A percentile compares a stretch with the other conserved stretches of the same genome.
These are phyloP conservation scores for Lontra canadensis DNA, from an alignment of 2,113 vertebrate species.

Conservation along the genomic window DNA sequence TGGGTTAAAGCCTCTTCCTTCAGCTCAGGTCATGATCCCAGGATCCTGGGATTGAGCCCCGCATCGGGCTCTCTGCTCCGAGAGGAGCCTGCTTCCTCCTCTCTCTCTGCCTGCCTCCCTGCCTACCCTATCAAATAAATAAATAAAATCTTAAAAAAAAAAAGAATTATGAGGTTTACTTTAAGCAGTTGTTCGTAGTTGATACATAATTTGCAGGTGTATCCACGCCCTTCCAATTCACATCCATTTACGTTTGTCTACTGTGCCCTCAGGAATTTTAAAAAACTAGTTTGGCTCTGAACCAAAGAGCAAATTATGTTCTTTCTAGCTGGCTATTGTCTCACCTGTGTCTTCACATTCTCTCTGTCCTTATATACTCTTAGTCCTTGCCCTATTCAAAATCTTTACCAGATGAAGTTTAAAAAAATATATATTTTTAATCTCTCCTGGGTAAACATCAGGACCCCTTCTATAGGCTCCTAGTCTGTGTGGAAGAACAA, in stretches of 20 bases:
- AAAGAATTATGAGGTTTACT: not conserved
- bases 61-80: no score
- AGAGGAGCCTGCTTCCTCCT: no score
- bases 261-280: not conserved
- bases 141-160: no score
- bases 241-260: not conserved
- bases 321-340: not conserved
- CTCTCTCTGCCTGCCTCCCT: no score
- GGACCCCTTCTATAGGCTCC: not conserved
- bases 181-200: not conserved
- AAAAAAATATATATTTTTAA: not conserved
- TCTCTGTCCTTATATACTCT: not conserved
- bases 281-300: not conserved
- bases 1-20: no score
- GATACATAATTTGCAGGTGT: not conserved
- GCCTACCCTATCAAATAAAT: no score
- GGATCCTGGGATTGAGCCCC: no score
- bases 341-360: not conserved
- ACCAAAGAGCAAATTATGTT: not conserved
- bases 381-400: not conserved
- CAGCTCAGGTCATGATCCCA: no score
- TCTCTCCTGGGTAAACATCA: not conserved
- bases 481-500: not conserved
- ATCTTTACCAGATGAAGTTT: no score
- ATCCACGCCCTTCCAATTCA: no score